Conservation (phyloP, 2,113 vertebrate genomes). For the Ramphastos sulfuratus region DNA sequence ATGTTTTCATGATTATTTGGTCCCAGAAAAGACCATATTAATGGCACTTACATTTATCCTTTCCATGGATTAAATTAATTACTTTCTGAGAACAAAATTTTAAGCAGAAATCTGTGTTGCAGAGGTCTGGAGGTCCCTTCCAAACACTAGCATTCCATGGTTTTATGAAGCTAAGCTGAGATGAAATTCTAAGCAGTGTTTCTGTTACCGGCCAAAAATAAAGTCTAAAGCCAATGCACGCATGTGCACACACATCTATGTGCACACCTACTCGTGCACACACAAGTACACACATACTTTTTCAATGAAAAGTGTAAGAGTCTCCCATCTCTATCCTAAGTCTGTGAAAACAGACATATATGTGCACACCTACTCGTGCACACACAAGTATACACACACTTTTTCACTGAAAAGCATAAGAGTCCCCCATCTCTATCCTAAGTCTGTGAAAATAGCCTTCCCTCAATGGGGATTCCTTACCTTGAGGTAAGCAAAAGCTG, state of each 20-base stretch:
- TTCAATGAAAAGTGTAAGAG: background rate
- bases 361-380: background rate
- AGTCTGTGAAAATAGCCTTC: background rate
- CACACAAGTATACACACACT: background rate
- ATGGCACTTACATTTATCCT: background rate
- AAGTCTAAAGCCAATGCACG: accelerated
- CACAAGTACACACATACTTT: background rate
- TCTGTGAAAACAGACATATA: background rate
- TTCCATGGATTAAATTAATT: background rate
- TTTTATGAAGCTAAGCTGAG: background rate
- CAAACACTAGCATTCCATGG: too few relatives aligned
- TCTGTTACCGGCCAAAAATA: background rate
- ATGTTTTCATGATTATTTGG: background rate
- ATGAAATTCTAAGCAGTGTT: background rate
- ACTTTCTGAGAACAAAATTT: background rate
- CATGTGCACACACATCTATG: background rate
- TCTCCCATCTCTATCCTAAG: background rate
- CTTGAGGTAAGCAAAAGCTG: background rate
- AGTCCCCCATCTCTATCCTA: background rate
- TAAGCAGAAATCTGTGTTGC: background rate
- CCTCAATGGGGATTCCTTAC: background rate
- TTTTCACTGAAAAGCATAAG: background rate
- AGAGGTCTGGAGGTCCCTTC: too few relatives aligned
- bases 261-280: background rate
- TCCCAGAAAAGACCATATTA: background rate